Percentiles rank a stretch among this genome's conserved stretches.
These are phyloP conservation scores for Argentina silus DNA, from an alignment of 2,797 vertebrate species.

Conservation along the genomic window DNA sequence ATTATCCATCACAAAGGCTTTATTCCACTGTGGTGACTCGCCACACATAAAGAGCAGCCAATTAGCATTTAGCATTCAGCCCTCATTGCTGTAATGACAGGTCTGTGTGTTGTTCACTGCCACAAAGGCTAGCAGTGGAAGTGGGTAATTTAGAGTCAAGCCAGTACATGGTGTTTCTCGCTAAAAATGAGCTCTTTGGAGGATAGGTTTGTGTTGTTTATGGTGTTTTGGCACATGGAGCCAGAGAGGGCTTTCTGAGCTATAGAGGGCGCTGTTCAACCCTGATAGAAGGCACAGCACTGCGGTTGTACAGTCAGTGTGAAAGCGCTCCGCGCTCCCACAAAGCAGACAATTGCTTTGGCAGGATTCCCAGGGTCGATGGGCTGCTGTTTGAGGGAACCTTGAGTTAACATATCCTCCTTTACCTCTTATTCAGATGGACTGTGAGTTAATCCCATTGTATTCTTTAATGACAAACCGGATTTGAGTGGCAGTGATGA, in stretches of 20 bases:
- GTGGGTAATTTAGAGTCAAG: constrained; percentile 18
- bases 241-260: constrained; percentile 1
- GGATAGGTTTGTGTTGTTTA: constrained; percentile 31
- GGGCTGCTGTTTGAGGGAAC: not conserved
- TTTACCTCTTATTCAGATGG: not conserved
- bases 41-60: constrained; percentile 55
- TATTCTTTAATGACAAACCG: not conserved
- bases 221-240: not conserved
- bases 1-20: constrained; percentile 70
- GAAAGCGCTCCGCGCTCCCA: not conserved
- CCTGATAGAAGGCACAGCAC: constrained; percentile 5
- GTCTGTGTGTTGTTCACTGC: constrained; percentile 31
- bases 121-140: constrained; percentile 34
- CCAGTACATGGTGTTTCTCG: constrained; percentile 51
- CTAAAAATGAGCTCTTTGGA: constrained; percentile 27
- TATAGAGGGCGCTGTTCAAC: constrained; percentile 43
- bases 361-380: not conserved
- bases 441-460: not conserved
- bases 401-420: not conserved
- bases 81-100: constrained; percentile 53
- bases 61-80: constrained; percentile 59
- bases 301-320: constrained; percentile 8
- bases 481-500: too few species aligned
- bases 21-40: constrained; percentile 63
- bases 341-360: not conserved